A percentile compares a stretch with the other conserved stretches of the same genome.
phyloP scores from a whole-genome alignment of 2,797 vertebrate species.

The Orestias chungarensis region DNA sequence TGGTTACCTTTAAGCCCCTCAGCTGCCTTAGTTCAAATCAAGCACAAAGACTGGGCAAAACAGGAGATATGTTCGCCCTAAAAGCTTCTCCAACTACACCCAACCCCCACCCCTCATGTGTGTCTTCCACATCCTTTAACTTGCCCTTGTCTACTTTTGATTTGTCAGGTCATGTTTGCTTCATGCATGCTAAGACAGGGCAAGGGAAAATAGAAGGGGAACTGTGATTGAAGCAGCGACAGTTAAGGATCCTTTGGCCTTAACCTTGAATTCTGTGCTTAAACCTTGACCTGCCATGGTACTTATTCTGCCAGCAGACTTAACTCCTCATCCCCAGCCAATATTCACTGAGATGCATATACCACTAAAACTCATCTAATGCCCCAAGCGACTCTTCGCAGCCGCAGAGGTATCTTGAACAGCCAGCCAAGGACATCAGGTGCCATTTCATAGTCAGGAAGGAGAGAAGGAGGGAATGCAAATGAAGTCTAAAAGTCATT shows the following conservation, averaged over 20 bases:
- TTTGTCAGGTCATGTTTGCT: slow-evolving; percentile 79
- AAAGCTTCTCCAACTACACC: slow-evolving; percentile 28
- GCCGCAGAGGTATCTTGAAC: slow-evolving; percentile 50
- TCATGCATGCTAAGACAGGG: slow-evolving; percentile 53
- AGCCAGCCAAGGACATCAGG: slow-evolving; percentile 72
- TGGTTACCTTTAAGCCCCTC: slow-evolving; percentile 70
- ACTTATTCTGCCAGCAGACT: slow-evolving; percentile 57
- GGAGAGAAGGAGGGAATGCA: slow-evolving; percentile 71
- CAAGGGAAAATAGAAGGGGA: slow-evolving; percentile 27
- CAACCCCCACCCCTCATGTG: slow-evolving; percentile 1
- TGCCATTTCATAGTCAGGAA: slow-evolving; percentile 78
- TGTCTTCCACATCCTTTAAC: slow-evolving; percentile 47
- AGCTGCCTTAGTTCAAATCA: slow-evolving; percentile 68
- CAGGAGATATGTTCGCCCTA: slow-evolving; percentile 42
- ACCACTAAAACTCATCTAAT: slow-evolving; percentile 13
- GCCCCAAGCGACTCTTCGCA: slow-evolving; percentile 28
- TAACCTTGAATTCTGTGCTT: slow-evolving; percentile 43
- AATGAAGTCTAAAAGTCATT: slow-evolving; percentile 80
- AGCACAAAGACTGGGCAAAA: slow-evolving; percentile 33
- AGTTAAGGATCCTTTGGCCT: slow-evolving; percentile 22
- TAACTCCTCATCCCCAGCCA: slow-evolving; percentile 32
- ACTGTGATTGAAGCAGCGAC: slow-evolving; percentile 16
- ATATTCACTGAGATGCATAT: slow-evolving; percentile 46
- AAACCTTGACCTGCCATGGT: slow-evolving; percentile 54
- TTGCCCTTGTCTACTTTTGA: slow-evolving; percentile 52